Evolutionary conservation across 1,140 invertebrate genomes (phyloP), one percentile per base, ranked within the genome.

Genomic region (Sitophilus oryzae): DNA sequence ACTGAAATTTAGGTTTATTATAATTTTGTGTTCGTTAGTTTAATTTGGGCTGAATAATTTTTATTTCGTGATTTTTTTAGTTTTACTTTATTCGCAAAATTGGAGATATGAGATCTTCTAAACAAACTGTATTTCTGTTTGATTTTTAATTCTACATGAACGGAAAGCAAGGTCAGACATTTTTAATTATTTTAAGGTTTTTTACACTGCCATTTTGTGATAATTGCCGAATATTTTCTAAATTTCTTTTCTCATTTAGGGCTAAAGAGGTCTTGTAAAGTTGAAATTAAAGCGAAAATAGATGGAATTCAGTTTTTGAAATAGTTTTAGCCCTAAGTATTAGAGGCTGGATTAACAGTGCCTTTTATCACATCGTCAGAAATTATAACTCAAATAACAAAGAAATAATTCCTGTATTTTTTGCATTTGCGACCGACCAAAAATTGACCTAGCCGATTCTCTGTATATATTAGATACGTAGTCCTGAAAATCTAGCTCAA

Each of bases 181-280:
- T 10, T 54, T 21, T 35, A n/a, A n/a, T n/a, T 55, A 37, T 30
- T 50, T 45, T 53, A 20, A 19, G 21, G 46, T 55, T 44, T 56
- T 52, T 15, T 55, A 49, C 51, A 59, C 57, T 61, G 59, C 56
- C 50, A 48, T 58, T 58, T 52, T 61, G 59, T 53, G 50, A 58
- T 53, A 56, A 18, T 49, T n/a, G 15, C 8, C 20, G 44, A 21
- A 21, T 37, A 53, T 47, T 22, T 58, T 46, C 18, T 45, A 46
- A 44, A 50, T 49, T 56, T 51, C 22, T 42, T 30, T 41, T 37
- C n/a, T 19, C 14, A 21, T 18, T 48, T 9, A 19, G 30, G 35
- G 22, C 34, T 23, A 37, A 19, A n/a, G n/a, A n/a, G n/a, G n/a
- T n/a, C n/a, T n/a, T n/a, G n/a, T n/a, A n/a, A n/a, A n/a, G n/a